Evolutionary conservation across 64 coral and sea anemone genomes (phyloP), one percentile per base, ranked within the genome.

Genomic region (Pachyseris speciosa): DNA sequence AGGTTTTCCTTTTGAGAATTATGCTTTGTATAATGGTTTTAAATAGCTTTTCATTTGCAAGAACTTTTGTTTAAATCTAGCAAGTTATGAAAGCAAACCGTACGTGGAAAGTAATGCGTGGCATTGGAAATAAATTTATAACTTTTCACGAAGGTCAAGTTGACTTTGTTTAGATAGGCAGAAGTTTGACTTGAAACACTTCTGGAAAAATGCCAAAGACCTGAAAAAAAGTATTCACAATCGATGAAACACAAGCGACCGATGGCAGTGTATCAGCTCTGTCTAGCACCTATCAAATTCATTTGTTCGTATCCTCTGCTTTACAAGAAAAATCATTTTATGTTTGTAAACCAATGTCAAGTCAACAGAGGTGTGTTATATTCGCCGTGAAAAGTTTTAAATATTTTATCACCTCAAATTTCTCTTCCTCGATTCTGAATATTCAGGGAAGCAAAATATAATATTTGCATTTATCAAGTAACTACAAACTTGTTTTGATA

Each of bases 361-460:
- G 28, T 7, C 16, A 25, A 24, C 31, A 24, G 32, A 20, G 20
- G 12, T 15, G 53, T 52, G 63, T 39, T 81, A 13, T 16, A 38
- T 81, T 29, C 53, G 16, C 55, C 25, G 19, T 81, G 34, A 39
- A 74, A 81, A 63, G 36, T 37, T 19, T 24, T 81, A 39, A 81
- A 61, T 63, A 40, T 81, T 81, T 81, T 24, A 61, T 81, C 17
- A 61, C 51, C 34, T 51, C 33, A 61, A 61, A 40, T 81, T 37
- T 81, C 32, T 26, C 10, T 81, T 61, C 76, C 31, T 55, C 30
- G 40, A 58, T 39, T 12, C 20, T 81, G 53, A 57, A 81, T 81
- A 81, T 63, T 80, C 75, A 58, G 29, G 24, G 22, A 25, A 7
- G 33, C 5, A 0, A 60, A 37, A 27, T 37, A 24, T 81, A 26